Conservation (phyloP, 2,113 vertebrate genomes). For the Oenanthe melanoleuca region DNA sequence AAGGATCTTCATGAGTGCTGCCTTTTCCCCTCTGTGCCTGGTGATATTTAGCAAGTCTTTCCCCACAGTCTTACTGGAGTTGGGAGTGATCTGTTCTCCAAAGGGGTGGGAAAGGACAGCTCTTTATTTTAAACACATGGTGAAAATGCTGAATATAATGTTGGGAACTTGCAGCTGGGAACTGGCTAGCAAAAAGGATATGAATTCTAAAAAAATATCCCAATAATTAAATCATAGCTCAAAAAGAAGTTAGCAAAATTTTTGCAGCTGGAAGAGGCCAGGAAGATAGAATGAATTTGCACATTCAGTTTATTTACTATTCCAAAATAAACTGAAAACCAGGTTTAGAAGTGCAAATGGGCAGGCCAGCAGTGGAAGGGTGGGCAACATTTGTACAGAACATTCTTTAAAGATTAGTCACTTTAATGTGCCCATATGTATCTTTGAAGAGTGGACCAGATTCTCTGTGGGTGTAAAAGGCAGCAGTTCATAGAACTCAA, state of each 20-base stretch:
- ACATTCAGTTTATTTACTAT: not conserved
- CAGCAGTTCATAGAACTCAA: not conserved
- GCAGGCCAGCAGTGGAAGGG: not conserved
- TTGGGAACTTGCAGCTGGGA: conserved; percentile 32
- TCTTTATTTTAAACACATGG: conserved; percentile 37
- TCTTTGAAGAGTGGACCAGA: not conserved
- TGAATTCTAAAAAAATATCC: not conserved
- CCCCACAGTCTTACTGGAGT: not conserved
- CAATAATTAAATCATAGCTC: not conserved
- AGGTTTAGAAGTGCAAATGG: not conserved
- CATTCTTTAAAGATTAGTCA: conserved; percentile 41
- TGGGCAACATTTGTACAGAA: not conserved
- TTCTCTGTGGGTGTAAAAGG: conserved; percentile 18
- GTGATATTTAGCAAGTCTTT: not conserved
- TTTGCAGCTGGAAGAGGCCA: conserved; percentile 16
- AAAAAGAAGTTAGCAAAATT: not conserved
- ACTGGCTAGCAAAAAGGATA: not conserved
- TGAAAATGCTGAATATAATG: not conserved
- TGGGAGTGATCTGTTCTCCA: not conserved
- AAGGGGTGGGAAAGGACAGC: not conserved
- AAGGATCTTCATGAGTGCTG: not conserved
- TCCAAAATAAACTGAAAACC: not conserved
- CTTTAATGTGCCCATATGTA: conserved; percentile 1
- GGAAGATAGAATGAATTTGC: not conserved
- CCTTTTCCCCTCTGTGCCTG: not conserved